Evolutionary conservation across 1,140 invertebrate species (phyloP).

Genomic region (Papilio polyxenes): DNA sequence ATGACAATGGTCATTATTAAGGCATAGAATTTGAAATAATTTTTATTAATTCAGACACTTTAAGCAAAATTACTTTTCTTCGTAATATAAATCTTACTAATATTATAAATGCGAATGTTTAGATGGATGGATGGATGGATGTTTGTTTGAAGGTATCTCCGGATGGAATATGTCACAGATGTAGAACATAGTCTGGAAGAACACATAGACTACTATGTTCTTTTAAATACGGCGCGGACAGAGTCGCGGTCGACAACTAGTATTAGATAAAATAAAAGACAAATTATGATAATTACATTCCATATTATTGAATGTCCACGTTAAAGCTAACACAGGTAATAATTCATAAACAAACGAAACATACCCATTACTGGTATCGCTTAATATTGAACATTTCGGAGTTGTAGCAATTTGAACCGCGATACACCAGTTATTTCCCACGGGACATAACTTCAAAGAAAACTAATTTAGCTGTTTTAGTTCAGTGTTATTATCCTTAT

Average conservation of each 20-base stretch:
- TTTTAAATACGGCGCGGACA: too few relatives aligned
- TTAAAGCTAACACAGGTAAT: neutral
- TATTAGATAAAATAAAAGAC: too few relatives aligned
- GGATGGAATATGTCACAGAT: too few relatives aligned
- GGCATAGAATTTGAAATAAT: neutral
- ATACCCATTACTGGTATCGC: constrained; percentile 6
- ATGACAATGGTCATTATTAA: neutral
- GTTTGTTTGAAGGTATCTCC: too few relatives aligned
- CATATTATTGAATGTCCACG: neutral
- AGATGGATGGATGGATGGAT: too few relatives aligned
- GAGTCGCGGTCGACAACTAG: too few relatives aligned
- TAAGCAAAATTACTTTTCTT: too few relatives aligned
- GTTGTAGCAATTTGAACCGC: constrained; percentile 4
- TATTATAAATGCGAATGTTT: too few relatives aligned
- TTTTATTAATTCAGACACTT: too few relatives aligned
- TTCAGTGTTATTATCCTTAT: constrained; percentile 1
- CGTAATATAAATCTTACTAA: too few relatives aligned
- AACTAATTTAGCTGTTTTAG: constrained; percentile 21
- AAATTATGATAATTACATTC: neutral
- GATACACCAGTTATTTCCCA: constrained; percentile 10
- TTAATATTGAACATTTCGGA: constrained; percentile 13
- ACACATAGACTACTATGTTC: too few relatives aligned
- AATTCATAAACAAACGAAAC: neutral
- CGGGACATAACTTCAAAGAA: constrained; percentile 24
- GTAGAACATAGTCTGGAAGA: too few relatives aligned